Evolutionary conservation across 2,113 vertebrate genomes (phyloP), one percentile per base, ranked within the genome.

Genomic region (Tyrannus savana): DNA sequence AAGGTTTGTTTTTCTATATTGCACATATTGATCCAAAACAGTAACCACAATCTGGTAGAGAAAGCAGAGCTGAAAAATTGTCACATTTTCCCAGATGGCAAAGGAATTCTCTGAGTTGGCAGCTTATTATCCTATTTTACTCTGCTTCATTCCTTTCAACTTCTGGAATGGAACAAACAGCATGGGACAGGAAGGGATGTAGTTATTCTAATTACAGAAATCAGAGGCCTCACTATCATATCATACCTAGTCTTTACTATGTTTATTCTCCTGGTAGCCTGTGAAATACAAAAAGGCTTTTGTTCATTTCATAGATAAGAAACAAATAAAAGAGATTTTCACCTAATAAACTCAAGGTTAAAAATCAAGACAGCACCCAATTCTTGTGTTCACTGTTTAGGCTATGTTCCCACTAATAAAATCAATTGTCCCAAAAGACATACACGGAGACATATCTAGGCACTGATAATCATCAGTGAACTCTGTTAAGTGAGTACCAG

Each of bases 11-110:
- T 94, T 96, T 89, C 39, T 78, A 8, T 52, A 39, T 66, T 74
- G 46, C 37, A 58, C 11, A 14, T 53, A 62, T 67, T 84, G 60
- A 87, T 88, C 73, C 64, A 94, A 88, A 95, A 53, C 52, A 90
- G 47, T 76, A 94, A 93, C 80, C 44, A 84, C 76, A 95, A 68
- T 49, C 35, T 87, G 83, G 59, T 71, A 71, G 37, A 67, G 63
- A 96, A 93, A 90, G 25, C 56, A 92, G 49, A 95, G 8, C 19
- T 82, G 64, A 88, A 95, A 96, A 94, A 78, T 33, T 58, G 47
- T 56, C 64, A 68, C 33, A 33, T 94, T 60, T 94, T 6, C 73
- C 64, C 76, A 90, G 64, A 86, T 87, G 58, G 58, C 66, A 93
- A 81, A 90, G 19, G 49, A 86, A 88, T 80, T 87, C 35, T 91